Conservation (phyloP, 37 sponge, comb jelly and placozoan species). For the Halichondria panicea region DNA sequence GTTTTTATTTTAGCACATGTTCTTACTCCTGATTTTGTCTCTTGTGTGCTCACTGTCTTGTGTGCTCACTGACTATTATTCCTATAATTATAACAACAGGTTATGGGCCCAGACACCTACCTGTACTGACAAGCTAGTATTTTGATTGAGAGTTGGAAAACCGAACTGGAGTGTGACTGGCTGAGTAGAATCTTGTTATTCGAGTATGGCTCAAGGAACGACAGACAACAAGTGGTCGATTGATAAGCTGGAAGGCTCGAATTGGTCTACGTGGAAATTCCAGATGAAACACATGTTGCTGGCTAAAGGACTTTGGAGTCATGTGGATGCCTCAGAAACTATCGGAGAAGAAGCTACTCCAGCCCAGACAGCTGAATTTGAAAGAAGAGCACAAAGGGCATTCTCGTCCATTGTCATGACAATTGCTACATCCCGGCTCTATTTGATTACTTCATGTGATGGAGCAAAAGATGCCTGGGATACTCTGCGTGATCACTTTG, state of each 20-base stretch:
- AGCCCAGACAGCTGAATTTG: background rate
- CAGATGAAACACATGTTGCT: slow-evolving; percentile 41
- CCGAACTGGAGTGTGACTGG: too few species aligned
- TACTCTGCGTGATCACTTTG: slow-evolving; percentile 24
- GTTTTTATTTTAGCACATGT: too few species aligned
- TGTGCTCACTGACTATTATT: too few species aligned
- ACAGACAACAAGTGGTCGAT: slow-evolving; percentile 25
- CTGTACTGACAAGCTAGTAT: too few species aligned
- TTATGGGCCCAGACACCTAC: too few species aligned
- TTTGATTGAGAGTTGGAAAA: too few species aligned
- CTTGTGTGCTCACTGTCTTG: too few species aligned
- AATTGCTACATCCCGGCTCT: slow-evolving; percentile 23
- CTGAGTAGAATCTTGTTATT: too few species aligned
- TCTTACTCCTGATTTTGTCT: too few species aligned
- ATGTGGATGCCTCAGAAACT: slow-evolving; percentile 21
- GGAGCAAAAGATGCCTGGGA: slow-evolving; percentile 12
- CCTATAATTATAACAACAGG: too few species aligned
- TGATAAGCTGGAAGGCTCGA: slow-evolving; percentile 24
- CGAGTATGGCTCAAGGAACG: background rate
- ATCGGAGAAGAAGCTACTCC: slow-evolving; percentile 23
- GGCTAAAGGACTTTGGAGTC: slow-evolving; percentile 18
- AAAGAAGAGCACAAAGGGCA: slow-evolving; percentile 17
- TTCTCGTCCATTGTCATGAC: slow-evolving; percentile 29
- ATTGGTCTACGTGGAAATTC: slow-evolving; percentile 40
- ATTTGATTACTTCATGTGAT: slow-evolving; percentile 32